These are phyloP conservation scores for Tigriopus californicus DNA, from an alignment of 2,888 invertebrate species.

Conservation along the genomic window DNA sequence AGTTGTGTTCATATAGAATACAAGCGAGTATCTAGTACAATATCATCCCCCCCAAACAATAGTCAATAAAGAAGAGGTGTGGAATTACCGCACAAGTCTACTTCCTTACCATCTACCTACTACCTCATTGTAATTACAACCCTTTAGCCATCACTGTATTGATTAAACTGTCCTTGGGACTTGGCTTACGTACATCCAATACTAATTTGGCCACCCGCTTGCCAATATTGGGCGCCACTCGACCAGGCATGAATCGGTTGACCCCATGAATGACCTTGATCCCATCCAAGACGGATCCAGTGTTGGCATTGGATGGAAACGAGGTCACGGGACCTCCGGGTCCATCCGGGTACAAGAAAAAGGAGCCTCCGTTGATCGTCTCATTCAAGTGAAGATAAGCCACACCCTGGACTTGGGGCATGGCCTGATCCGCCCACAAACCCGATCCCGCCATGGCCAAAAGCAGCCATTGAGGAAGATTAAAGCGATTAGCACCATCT, in stretches of 20 bases:
- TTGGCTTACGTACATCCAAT: too few relatives aligned
- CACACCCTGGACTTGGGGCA: neutral
- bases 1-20: too few relatives aligned
- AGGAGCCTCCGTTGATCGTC: neutral
- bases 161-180: too few relatives aligned
- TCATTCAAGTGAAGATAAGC: neutral
- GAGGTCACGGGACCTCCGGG: neutral
- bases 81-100: too few relatives aligned
- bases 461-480: neutral
- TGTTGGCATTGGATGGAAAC: neutral
- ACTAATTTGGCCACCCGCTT: neutral
- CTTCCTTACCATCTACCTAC: too few relatives aligned
- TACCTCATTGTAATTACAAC: too few relatives aligned
- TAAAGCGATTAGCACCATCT: slow-evolving; percentile 3
- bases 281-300: neutral
- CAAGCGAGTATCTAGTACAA: too few relatives aligned
- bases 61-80: too few relatives aligned
- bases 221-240: neutral
- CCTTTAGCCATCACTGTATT: too few relatives aligned
- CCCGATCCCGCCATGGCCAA: slow-evolving; percentile 1
- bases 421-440: neutral
- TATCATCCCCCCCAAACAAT: too few relatives aligned
- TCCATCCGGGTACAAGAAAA: neutral
- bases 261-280: neutral
- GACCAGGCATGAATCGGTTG: neutral